These are phyloP conservation scores for Chloropsis cyanopogon DNA, from an alignment of 2,113 vertebrate species.

Conservation along the genomic window DNA sequence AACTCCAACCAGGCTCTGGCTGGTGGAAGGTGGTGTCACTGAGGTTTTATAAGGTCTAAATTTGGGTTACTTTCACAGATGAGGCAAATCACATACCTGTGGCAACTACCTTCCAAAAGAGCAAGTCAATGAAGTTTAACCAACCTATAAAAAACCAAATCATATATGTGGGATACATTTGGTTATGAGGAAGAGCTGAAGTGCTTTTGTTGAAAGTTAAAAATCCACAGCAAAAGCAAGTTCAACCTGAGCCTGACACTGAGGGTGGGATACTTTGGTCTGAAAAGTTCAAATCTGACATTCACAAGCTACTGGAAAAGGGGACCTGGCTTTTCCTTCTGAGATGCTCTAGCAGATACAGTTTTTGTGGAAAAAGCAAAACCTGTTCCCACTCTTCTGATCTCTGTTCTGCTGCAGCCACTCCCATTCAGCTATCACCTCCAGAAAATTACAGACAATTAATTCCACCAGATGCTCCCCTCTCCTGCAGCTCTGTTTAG, in stretches of 20 bases:
- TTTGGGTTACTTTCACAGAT: background rate
- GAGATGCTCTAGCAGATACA: background rate
- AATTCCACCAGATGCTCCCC: background rate
- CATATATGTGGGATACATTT: too few species aligned
- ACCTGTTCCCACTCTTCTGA: background rate
- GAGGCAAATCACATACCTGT: background rate
- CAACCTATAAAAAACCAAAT: background rate
- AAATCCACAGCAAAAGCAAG: background rate
- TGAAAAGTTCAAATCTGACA: background rate
- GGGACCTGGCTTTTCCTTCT: background rate
- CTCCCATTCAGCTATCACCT: background rate
- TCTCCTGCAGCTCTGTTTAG: background rate
- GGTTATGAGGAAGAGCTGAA: background rate
- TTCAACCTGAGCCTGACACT: background rate
- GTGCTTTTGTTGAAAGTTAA: background rate
- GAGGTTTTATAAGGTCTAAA: background rate
- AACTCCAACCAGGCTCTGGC: background rate
- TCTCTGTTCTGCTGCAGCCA: background rate
- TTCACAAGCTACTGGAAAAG: background rate
- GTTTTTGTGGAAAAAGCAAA: background rate
- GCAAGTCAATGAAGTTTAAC: background rate
- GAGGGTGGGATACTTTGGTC: accelerated
- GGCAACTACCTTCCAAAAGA: background rate
- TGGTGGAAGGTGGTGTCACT: background rate
- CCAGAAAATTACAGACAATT: background rate